phyloP scores from a whole-genome alignment of 2,888 invertebrate species.

The Lasioglossum malachurum region DNA sequence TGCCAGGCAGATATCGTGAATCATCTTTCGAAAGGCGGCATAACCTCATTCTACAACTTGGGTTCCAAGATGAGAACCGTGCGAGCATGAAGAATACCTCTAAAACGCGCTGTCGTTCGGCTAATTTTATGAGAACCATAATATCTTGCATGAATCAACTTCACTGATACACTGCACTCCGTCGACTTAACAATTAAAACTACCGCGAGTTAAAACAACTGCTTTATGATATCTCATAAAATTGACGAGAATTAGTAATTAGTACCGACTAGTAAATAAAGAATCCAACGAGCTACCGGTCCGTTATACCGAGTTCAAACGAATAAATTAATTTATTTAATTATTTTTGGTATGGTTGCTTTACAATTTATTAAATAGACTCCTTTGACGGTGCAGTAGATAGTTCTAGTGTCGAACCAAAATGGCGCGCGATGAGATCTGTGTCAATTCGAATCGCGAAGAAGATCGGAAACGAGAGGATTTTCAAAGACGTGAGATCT shows the following conservation, averaged over 20 bases:
- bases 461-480: neutral
- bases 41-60: neutral
- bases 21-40: constrained; percentile 9
- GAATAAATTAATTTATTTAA: neutral
- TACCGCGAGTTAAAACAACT: neutral
- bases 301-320: neutral
- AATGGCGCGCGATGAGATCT: neutral
- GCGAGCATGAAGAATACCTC: neutral
- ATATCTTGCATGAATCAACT: neutral
- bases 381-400: neutral
- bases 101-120: neutral
- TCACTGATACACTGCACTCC: neutral
- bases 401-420: neutral
- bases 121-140: neutral
- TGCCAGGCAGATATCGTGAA: neutral
- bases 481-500: neutral
- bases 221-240: neutral
- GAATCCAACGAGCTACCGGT: neutral
- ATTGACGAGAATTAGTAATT: neutral
- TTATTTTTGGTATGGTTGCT: neutral
- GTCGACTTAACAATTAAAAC: neutral
- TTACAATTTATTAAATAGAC: neutral
- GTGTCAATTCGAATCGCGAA: neutral
- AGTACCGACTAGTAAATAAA: neutral
- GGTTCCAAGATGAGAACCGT: neutral